Evolutionary conservation across 2,888 invertebrate genomes (phyloP), one percentile per base, ranked within the genome.

Genomic region (Gymnocheta viridis): DNA sequence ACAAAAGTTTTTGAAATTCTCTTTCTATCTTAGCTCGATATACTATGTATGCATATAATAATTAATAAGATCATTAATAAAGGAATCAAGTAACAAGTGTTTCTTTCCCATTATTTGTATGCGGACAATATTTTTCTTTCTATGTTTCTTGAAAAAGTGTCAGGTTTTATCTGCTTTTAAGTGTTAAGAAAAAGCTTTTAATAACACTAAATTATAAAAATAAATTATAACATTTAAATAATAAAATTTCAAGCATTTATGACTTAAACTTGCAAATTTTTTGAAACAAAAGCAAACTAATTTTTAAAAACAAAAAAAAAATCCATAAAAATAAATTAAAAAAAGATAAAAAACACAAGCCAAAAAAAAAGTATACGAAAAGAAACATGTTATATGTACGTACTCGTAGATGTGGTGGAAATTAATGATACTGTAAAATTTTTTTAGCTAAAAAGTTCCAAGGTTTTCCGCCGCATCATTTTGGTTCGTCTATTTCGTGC

Each of bases 391-490:
- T 54, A 27, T 54, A 82, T 66, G 10, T 60, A 38, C 19, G 29
- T 64, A 44, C 29, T 32, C 38, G 19, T 66, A 41, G 17, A 38
- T 54, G 4, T 51, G 3, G 3, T 58, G 51, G 60, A 70, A 41
- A n/a, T n/a, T n/a, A n/a, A 38, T 58, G 41, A 67, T 58, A 76
- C 51, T 58, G 70, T 69, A 70, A 64, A 27, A 10, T 19, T 74
- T 73, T 76, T 74, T 73, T 67, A 76, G 70, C 62, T 67, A 62
- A 67, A 49, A 62, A 44, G 72, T 77, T 80, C 72, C 80, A 84
- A 83, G 83, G 83, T 76, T 83, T 83, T 70, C 66, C 73, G 66
- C 58, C 79, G 79, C 72, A 80, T 80, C 67, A 67, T 41, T 72
- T 79, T 47, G 38, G 12, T 69, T 62, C 47, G 51, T 79, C 58